Evolutionary conservation across 2,888 invertebrate species (phyloP), one percentile per base, ranked within the genome.

Genomic region (Reticulitermes lucifugus): DNA sequence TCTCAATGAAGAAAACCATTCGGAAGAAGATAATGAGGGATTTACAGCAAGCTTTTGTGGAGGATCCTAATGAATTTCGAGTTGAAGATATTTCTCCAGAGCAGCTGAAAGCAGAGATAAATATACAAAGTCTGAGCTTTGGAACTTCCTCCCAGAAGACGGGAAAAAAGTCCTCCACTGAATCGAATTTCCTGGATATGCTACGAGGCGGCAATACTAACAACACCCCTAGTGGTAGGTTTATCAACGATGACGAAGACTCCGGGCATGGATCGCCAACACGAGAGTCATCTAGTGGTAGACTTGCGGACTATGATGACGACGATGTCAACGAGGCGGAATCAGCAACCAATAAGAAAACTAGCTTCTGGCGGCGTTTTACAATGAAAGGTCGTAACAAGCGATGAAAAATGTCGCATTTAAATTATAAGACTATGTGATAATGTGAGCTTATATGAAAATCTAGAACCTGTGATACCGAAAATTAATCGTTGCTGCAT

Each of bases 1-100:
- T 96, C 89, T 96, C 96, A 90, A 96, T 96, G 96, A 96, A 96
- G 92, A 96, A 96, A 90, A 96, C 96, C 29, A 96, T 96, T 88
- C 92, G 96, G 88, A 96, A 96, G 92, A 96, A 96, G 91, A 96
- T 96, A 89, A 96, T 96, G 96, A 92, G 96, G 59, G 96, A 96
- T 90, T 92, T 96, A 88, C 94, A 96, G 89, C 96, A 96, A 88
- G 87, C 94, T 75, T 94, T 94, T 90, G 94, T 94, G 88, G 94
- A 94, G 89, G 94, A 94, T 90, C 95, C 95, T 88, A 94, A 94
- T 90, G 95, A 94, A 91, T 94, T 95, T 90, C 93, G 94, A 89
- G 94, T 94, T 88, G 94, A 94, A 89, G 94, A 94, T 89, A 93
- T 94, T 89, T 93, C 94, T 88, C 94, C 93, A 83, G 94, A 95